Percentiles rank a stretch among this genome's conserved stretches.
phyloP scores from a whole-genome alignment of 2,888 invertebrate species.

The Gibbula magus region DNA sequence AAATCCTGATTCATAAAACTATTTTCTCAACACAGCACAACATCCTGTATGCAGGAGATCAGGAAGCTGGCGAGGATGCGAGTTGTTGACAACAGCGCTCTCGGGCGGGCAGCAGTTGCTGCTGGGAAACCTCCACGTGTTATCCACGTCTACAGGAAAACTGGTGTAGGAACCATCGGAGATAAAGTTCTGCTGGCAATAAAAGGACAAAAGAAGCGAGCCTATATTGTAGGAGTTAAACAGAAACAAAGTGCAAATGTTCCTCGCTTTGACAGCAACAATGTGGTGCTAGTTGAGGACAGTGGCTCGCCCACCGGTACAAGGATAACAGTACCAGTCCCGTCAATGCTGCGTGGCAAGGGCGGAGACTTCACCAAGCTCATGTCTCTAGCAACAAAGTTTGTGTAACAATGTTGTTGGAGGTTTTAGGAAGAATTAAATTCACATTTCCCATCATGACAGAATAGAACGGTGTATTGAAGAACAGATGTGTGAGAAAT shows the following conservation, averaged over 20 bases:
- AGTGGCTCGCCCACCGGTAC: conserved; percentile 95
- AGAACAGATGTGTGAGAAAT: too few species aligned
- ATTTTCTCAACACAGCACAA: conserved; percentile 62
- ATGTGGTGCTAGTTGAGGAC: conserved; percentile 95
- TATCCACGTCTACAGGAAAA: conserved; percentile 85
- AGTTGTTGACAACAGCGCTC: conserved; percentile 97
- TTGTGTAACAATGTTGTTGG: conserved; percentile 79
- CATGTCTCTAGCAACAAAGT: conserved; percentile 90
- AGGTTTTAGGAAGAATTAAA: not conserved
- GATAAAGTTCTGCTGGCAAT: conserved; percentile 94
- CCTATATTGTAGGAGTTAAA: conserved; percentile 90
- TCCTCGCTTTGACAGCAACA: conserved; percentile 95
- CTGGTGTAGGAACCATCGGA: conserved; percentile 80
- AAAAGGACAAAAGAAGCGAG: conserved; percentile 95
- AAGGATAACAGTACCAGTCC: conserved; percentile 95
- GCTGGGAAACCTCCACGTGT: conserved; percentile 94
- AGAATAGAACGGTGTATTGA: too few species aligned
- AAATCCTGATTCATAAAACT: too few species aligned
- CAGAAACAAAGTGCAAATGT: conserved; percentile 87
- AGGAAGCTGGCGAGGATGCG: conserved; percentile 83
- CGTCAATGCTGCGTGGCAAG: conserved; percentile 88
- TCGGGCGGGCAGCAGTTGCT: conserved; percentile 95
- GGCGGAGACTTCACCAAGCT: conserved; percentile 89
- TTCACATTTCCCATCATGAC: not conserved
- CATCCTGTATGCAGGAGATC: conserved; percentile 60